Conservation (phyloP, 1,140 invertebrate genomes). For the Leptopilina boulardi region DNA sequence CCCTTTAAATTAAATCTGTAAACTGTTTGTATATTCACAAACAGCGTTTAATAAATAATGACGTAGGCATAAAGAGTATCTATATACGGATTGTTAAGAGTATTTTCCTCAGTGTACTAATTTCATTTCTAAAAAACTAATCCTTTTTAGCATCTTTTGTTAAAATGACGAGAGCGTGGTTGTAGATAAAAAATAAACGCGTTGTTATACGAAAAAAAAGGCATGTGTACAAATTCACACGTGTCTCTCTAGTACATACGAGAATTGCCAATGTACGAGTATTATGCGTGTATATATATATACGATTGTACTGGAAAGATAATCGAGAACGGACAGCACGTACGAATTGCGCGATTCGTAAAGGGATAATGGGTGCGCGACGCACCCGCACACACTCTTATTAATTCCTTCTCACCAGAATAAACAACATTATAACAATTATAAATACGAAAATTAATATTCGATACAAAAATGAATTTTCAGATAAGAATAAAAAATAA, state of each 20-base stretch:
- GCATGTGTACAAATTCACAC: constrained; percentile 8
- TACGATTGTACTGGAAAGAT: constrained; percentile 8
- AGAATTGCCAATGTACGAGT: neutral
- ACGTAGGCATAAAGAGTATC: no score
- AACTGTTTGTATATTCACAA: no score
- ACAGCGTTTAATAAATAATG: no score
- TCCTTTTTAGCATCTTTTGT: neutral
- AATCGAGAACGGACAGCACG: constrained; percentile 6
- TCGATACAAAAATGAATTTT: no score
- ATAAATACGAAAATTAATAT: no score
- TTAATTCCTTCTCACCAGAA: neutral
- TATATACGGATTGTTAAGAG: no score
- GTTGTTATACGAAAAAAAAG: neutral
- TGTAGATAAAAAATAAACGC: neutral
- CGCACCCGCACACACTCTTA: neutral
- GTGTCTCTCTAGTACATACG: neutral
- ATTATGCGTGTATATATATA: constrained; percentile 2
- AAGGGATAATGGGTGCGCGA: neutral
- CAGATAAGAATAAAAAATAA: neutral
- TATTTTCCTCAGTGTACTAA: no score
- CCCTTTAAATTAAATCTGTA: no score
- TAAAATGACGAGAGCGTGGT: neutral
- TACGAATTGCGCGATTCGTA: constrained; percentile 35
- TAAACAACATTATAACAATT: no score
- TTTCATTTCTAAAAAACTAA: no score